Evolutionary conservation across 2,797 vertebrate species (phyloP), one percentile per base, ranked within the genome.

Genomic region (Artibeus lituratus): DNA sequence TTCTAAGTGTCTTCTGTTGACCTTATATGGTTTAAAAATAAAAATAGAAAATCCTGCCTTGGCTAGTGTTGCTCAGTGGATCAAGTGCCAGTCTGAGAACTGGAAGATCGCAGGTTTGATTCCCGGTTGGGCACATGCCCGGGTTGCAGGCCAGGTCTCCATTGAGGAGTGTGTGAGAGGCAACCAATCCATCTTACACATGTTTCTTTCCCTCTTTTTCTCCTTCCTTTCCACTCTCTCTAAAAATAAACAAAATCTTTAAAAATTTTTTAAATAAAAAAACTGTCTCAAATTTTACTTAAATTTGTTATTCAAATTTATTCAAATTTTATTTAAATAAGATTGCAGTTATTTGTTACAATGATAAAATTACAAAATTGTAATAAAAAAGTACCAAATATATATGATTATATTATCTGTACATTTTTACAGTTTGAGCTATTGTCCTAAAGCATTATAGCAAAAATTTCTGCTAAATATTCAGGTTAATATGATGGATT

Each of bases 391-490:
- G 67, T 87, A n/a, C 37, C 42, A 96, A 49, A 70, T 93, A 67
- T 29, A 59, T 49, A 83, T 59, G 29, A 12, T n/a, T 89, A 72
- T 22, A 95, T 90, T 73, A 90, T 57, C 12, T 74, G 12, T 73
- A 76, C 51, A 81, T 80, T 90, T 92, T 87, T 74, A 80, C 2
- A 39, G 59, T 90, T 92, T 90, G 24, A 83, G 10, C 35, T 92
- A 4, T 62, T 91, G 35, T 90, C 77, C 44, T 67, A 88, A 96
- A 55, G 15, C 24, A 49, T 19, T 72, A 89, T 10, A 6, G 16
- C 42, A 97, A 96, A 87, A 90, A 37, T 55, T 74, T 87, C 19
- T 95, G 78, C 55, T 91, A 96, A 95, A 82, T 89, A 94, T 35
- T 37, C 26, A 74, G 32, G 53, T 44, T 89, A 73, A 55, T 19